Conservation (phyloP, 2,797 vertebrate genomes). For the Mus caroli region DNA sequence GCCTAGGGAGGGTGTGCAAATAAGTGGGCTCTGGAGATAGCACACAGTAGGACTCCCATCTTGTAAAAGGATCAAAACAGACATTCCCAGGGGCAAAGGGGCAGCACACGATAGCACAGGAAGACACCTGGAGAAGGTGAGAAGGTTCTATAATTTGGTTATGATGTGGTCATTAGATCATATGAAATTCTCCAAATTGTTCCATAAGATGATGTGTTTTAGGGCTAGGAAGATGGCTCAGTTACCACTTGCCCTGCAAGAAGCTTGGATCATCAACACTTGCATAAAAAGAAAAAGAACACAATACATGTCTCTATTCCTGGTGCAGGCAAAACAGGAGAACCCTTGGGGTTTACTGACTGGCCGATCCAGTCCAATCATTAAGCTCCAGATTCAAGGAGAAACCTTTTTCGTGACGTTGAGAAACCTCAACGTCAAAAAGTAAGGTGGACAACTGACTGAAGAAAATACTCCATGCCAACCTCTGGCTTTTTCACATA, state of each 20-base stretch:
- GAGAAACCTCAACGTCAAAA: background rate
- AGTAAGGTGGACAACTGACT: background rate
- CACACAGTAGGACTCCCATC: accelerated
- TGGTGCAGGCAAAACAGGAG: background rate
- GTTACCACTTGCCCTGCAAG: background rate
- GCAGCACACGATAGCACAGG: background rate
- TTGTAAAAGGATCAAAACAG: background rate
- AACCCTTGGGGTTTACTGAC: background rate
- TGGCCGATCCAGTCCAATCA: background rate
- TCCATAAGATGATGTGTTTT: background rate
- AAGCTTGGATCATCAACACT: background rate
- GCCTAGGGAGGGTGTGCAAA: background rate
- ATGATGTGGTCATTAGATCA: background rate
- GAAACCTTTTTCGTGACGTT: background rate
- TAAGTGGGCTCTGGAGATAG: background rate
- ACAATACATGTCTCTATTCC: background rate
- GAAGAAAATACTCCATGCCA: background rate
- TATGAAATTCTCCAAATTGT: background rate
- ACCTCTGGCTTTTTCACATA: background rate
- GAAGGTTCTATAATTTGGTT: background rate
- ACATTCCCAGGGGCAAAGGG: too few species aligned
- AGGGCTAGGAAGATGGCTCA: background rate
- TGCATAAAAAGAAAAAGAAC: background rate
- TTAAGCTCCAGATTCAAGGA: background rate
- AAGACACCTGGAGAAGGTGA: background rate